Conservation (phyloP, 2,113 vertebrate species). For the Zeus faber region DNA sequence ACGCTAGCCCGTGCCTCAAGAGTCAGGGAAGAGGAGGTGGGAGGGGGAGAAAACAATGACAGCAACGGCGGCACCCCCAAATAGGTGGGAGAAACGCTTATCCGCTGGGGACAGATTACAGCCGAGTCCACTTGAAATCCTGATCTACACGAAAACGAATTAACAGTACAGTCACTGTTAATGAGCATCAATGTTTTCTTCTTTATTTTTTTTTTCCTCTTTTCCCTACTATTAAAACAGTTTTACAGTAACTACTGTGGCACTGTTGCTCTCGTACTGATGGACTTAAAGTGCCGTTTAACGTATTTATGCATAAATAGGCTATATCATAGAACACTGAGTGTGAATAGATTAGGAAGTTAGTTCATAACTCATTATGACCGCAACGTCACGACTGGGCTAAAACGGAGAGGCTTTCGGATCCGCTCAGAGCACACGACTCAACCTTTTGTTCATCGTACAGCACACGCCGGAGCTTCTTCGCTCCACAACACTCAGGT, state of each 20-base stretch:
- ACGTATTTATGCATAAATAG: constrained; percentile 50
- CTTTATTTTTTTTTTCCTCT: too few species aligned
- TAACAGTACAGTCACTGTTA: constrained; percentile 36
- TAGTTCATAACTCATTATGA: constrained; percentile 44
- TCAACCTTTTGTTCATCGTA: constrained; percentile 27
- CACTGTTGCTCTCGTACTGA: constrained; percentile 38
- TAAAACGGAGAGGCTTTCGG: constrained; percentile 34
- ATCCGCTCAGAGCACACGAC: constrained; percentile 20
- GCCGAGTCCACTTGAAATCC: constrained; percentile 35
- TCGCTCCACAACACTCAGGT: constrained; percentile 22
- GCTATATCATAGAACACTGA: constrained; percentile 62
- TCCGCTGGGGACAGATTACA: too few species aligned
- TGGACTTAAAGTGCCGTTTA: constrained; percentile 46
- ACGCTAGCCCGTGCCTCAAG: constrained; percentile 25
- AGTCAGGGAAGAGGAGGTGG: constrained; percentile 8
- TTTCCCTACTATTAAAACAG: constrained; percentile 34
- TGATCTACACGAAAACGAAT: constrained; percentile 33
- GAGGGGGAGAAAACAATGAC: neutral
- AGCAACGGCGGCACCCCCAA: neutral
- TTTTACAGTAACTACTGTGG: constrained; percentile 37
- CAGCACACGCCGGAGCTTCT: constrained; percentile 48
- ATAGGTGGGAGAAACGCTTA: too few species aligned
- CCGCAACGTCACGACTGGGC: constrained; percentile 37
- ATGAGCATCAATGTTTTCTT: constrained; percentile 26
- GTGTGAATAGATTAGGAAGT: constrained; percentile 56